Evolutionary conservation across 53 echinoderm and acorn worm genomes (phyloP).

Genomic region (Henricia sp.): DNA sequence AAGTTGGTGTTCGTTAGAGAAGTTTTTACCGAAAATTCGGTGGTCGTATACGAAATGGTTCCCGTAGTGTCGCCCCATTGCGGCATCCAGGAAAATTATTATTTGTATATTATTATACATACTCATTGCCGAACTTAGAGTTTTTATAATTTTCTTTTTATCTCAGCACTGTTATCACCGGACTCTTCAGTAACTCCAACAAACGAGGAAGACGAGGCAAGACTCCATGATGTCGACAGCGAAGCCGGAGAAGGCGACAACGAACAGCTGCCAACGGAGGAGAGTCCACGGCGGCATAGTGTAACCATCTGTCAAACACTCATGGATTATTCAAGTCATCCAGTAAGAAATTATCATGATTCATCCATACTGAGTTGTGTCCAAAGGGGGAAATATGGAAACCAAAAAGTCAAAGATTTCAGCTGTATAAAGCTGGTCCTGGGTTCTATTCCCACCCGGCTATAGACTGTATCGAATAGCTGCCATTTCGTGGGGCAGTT

Average conservation of each 20-base stretch:
- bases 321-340: not conserved
- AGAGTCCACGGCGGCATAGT: constrained; percentile 85
- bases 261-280: constrained; percentile 45
- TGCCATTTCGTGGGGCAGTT: too few species aligned
- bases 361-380: too few species aligned
- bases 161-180: constrained; percentile 34
- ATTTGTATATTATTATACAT: not conserved
- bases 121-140: not conserved
- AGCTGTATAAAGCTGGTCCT: too few species aligned
- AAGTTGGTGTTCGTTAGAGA: too few species aligned
- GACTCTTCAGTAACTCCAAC: constrained; percentile 51
- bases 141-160: not conserved
- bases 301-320: constrained; percentile 75
- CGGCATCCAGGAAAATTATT: too few species aligned
- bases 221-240: constrained; percentile 12
- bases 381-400: too few species aligned
- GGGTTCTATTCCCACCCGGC: too few species aligned
- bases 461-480: too few species aligned
- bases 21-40: too few species aligned
- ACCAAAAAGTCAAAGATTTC: too few species aligned
- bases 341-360: constrained; percentile 32
- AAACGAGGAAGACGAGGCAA: constrained; percentile 30
- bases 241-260: constrained; percentile 25
- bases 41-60: too few species aligned
- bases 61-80: too few species aligned